Conservation (phyloP, 2,113 vertebrate genomes). For the Hippoglossus stenolepis region DNA sequence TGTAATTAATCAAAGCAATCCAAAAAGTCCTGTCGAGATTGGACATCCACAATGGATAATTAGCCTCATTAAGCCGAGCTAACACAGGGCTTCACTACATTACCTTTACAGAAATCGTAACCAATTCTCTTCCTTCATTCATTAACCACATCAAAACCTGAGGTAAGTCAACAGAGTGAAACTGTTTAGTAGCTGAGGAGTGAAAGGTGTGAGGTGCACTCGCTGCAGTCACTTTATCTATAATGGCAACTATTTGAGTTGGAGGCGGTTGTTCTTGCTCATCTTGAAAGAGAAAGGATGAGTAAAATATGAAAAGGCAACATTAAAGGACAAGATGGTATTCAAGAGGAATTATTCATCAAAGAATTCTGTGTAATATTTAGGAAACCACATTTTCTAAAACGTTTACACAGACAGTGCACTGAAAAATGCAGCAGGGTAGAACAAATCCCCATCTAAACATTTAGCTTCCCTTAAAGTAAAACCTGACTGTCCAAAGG, state of each 20-base stretch:
- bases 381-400: slow-evolving; percentile 54
- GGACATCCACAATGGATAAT: slow-evolving; percentile 70
- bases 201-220: slow-evolving; percentile 16
- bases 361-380: slow-evolving; percentile 63
- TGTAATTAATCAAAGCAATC: slow-evolving; percentile 78
- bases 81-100: slow-evolving; percentile 53
- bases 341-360: slow-evolving; percentile 76
- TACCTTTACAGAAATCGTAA: slow-evolving; percentile 52
- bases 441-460: slow-evolving; percentile 12
- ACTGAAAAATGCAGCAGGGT: slow-evolving; percentile 17
- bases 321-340: slow-evolving; percentile 54
- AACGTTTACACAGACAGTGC: slow-evolving; percentile 12
- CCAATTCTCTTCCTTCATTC: slow-evolving; percentile 46
- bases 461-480: background rate
- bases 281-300: slow-evolving; percentile 57
- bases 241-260: slow-evolving; percentile 50
- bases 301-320: slow-evolving; percentile 53
- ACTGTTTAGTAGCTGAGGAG: slow-evolving; percentile 24
- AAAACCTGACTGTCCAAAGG: background rate
- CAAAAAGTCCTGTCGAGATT: slow-evolving; percentile 63
- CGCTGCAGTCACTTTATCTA: slow-evolving; percentile 32
- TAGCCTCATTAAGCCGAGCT: slow-evolving; percentile 67
- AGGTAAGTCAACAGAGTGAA: slow-evolving; percentile 44
- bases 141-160: slow-evolving; percentile 46
- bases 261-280: slow-evolving; percentile 51